Evolutionary conservation across 2,888 invertebrate genomes (phyloP).

Genomic region (Ptilodon capucinus): DNA sequence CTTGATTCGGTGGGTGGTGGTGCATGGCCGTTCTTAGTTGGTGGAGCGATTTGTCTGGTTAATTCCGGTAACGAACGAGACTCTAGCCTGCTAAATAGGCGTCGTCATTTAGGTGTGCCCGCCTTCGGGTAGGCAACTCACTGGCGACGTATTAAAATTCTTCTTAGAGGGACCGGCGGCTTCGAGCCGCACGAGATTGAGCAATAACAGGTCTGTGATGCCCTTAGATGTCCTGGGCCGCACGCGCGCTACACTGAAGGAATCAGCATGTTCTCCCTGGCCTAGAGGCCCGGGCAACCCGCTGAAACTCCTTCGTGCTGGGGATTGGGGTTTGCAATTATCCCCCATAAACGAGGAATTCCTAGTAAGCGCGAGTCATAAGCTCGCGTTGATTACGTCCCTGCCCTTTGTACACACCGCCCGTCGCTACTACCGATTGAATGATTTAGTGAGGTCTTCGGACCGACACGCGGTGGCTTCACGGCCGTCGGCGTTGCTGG

Average conservation of each 20-base stretch:
- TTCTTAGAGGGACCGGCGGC: constrained; percentile 84
- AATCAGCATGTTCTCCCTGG: constrained; percentile 81
- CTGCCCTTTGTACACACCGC: constrained; percentile 86
- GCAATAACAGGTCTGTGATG: constrained; percentile 52
- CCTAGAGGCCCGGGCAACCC: constrained; percentile 85
- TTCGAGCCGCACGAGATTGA: constrained; percentile 82
- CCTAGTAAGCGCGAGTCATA: constrained; percentile 86
- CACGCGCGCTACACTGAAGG: constrained; percentile 85
- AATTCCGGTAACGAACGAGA: constrained; percentile 89
- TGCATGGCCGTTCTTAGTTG: constrained; percentile 84
- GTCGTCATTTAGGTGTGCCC: constrained; percentile 37
- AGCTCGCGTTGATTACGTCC: constrained; percentile 87
- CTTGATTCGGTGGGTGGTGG: constrained; percentile 81
- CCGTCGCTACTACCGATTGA: constrained; percentile 88
- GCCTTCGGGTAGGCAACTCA: constrained; percentile 38
- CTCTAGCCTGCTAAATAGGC: constrained; percentile 79
- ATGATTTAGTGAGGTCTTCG: constrained; percentile 84
- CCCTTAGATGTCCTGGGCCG: constrained; percentile 85
- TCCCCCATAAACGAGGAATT: constrained; percentile 52
- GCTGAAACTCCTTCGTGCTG: constrained; percentile 86
- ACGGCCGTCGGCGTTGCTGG: constrained; percentile 70
- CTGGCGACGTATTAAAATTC: constrained; percentile 51
- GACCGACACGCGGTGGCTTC: constrained; percentile 68
- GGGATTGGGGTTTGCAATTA: constrained; percentile 80
- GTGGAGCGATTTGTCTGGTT: constrained; percentile 89